Base-by-base conservation (phyloP, 2,113 vertebrate species). In the Lampris megalopsis region DNA sequence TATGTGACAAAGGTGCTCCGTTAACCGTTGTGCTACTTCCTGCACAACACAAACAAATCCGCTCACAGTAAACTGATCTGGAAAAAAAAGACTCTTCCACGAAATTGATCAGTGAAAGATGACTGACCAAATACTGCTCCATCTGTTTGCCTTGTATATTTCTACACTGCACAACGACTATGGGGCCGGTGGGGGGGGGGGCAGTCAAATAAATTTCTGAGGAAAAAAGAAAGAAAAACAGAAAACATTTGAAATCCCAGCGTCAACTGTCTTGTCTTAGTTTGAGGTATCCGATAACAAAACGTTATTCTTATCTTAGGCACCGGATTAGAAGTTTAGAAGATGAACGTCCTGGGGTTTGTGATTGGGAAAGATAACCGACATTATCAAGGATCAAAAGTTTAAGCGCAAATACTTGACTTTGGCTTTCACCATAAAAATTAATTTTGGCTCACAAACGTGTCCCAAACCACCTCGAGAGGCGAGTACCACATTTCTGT, bases 241-340 rank as follows among this genome's bases (percentile, higher is more conserved):
- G 24, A 77, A 81, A 80, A 73, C 62, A 70, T 35, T 41, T 73
- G 68, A 82, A 84, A 87, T 75, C 37, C 13, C 50, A 81, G n/a
- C 63, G 48, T 81, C 68, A 63, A 68, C 58, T 24, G 78, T 63
- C 62, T 3, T 41, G 52, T 79, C 79, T 56, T 36, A 36, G 68
- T 67, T 41, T 4, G 3, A 35, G 40, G n/a, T 77, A 78, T 88
- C 82, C 71, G 61, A 79, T 68, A 79, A 86, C 75, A 64, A 82
- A 88, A 79, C 64, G 37, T 76, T 71, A 72, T 71, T 75, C 24
- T 83, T 63, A 79, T 83, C 65, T 42, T 49, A 68, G 73, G 37
- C 73, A 37, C 66, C 60, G 64, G 54, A 72, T 75, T 35, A 78
- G 63, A 43, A 43, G 66, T 74, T 76, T 68, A 68, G 42, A 68